phyloP scores from a whole-genome alignment of 1,140 invertebrate species.

The Drosophila leontia region DNA sequence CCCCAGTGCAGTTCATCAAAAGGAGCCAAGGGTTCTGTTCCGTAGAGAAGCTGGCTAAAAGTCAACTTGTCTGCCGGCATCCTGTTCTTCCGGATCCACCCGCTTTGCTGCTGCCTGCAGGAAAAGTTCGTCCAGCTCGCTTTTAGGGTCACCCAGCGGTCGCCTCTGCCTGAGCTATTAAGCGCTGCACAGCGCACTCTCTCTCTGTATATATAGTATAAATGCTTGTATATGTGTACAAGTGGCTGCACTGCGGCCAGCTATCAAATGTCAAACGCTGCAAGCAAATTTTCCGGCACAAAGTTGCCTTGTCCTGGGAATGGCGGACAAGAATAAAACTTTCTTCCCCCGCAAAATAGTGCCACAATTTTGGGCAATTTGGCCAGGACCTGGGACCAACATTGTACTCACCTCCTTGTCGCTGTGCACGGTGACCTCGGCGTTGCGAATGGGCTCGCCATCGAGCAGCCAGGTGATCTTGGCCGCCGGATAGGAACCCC shows the following conservation, averaged over 20 bases:
- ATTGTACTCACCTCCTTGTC: conserved; percentile 75
- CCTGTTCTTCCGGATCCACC: neutral
- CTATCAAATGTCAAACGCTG: conserved; percentile 78
- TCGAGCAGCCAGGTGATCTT: conserved; percentile 90
- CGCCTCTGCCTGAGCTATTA: conserved; percentile 55
- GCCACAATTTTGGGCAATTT: conserved; percentile 51
- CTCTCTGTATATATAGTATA: neutral
- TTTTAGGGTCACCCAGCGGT: conserved; percentile 70
- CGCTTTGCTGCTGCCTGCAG: conserved; percentile 31
- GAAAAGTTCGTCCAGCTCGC: conserved; percentile 59
- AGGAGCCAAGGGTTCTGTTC: conserved; percentile 26
- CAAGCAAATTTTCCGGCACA: conserved; percentile 58
- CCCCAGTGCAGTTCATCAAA: conserved; percentile 75
- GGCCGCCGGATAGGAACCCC: conserved; percentile 90
- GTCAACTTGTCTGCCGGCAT: conserved; percentile 58
- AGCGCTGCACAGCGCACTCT: conserved; percentile 20
- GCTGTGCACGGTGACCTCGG: conserved; percentile 82
- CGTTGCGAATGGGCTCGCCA: conserved; percentile 87
- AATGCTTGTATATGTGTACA: conserved; percentile 6
- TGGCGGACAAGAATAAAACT: conserved; percentile 33
- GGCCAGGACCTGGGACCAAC: neutral
- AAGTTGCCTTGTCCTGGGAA: conserved; percentile 57
- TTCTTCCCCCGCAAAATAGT: conserved; percentile 33
- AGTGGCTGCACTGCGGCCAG: conserved; percentile 47
- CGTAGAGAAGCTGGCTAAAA: conserved; percentile 23